phyloP scores from a whole-genome alignment of 2,888 invertebrate species.

The Lycia hirtaria region DNA sequence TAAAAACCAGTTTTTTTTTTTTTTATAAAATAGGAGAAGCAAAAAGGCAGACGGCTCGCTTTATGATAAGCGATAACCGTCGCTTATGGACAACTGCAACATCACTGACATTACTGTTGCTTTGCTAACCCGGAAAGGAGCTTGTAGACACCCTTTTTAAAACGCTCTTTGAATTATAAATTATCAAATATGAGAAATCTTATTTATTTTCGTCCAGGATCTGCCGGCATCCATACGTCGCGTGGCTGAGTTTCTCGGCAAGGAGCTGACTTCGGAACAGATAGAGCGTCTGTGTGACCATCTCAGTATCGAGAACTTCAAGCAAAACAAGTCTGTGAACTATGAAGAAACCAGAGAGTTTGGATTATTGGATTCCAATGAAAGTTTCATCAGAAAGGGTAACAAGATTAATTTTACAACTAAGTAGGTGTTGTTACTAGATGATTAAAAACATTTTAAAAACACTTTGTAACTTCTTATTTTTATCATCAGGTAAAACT shows the following conservation, averaged over 20 bases:
- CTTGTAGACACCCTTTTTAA: too few relatives aligned
- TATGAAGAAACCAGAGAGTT: constrained; percentile 28
- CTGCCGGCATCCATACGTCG: constrained; percentile 66
- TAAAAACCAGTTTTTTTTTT: too few relatives aligned
- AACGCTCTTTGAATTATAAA: too few relatives aligned
- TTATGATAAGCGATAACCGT: too few relatives aligned
- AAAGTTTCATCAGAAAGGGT: constrained; percentile 46
- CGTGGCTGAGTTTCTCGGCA: constrained; percentile 85
- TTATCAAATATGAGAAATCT: too few relatives aligned
- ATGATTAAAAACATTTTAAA: neutral
- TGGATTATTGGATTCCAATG: constrained; percentile 23
- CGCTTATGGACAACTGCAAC: too few relatives aligned
- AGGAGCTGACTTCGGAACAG: constrained; percentile 47
- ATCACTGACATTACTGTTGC: too few relatives aligned
- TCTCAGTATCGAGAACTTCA: constrained; percentile 90
- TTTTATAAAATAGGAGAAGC: too few relatives aligned
- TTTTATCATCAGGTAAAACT: constrained; percentile 25
- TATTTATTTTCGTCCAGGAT: constrained; percentile 37
- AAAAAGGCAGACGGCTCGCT: too few relatives aligned
- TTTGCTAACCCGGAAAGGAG: too few relatives aligned
- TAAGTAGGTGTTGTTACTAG: neutral
- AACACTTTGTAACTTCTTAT: neutral
- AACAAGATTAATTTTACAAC: neutral
- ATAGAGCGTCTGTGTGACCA: constrained; percentile 84
- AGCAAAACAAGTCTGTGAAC: constrained; percentile 82